Evolutionary conservation across 1,140 invertebrate species (phyloP).

Genomic region (Aphelinus certus): DNA sequence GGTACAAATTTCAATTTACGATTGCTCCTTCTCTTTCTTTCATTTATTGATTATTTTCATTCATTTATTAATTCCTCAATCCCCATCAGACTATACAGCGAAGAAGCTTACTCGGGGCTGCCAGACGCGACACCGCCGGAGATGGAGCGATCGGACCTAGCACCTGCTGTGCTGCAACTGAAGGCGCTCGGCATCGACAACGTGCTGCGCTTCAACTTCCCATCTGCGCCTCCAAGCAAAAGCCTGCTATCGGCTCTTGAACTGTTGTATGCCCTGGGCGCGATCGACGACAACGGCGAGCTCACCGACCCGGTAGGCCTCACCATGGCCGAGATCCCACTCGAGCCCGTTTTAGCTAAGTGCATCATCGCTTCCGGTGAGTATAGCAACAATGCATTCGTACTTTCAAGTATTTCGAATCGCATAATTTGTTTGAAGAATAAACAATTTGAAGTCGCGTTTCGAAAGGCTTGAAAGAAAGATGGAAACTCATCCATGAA

Average conservation of each 20-base stretch:
- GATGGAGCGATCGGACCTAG: conserved; percentile 90
- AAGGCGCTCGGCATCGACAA: conserved; percentile 97
- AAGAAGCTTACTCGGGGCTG: conserved; percentile 81
- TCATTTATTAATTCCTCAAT: too few relatives aligned
- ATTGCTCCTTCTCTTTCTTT: too few relatives aligned
- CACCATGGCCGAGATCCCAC: conserved; percentile 92
- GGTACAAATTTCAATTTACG: conserved; percentile 56
- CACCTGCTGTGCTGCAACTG: conserved; percentile 86
- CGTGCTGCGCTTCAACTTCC: conserved; percentile 84
- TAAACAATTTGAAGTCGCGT: too few relatives aligned
- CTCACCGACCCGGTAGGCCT: conserved; percentile 85
- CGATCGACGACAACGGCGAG: conserved; percentile 82
- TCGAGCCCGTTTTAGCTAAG: conserved; percentile 88
- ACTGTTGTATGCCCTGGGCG: conserved; percentile 86
- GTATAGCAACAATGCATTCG: conserved; percentile 3
- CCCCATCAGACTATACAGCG: conserved; percentile 75
- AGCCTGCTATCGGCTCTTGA: conserved; percentile 89
- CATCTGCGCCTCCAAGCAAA: conserved; percentile 87
- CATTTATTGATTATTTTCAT: conserved; percentile 42
- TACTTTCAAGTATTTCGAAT: neutral
- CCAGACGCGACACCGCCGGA: conserved; percentile 83
- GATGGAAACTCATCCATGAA: too few relatives aligned
- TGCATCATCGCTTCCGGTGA: conserved; percentile 84
- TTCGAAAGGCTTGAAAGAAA: too few relatives aligned
- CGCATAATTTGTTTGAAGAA: too few relatives aligned